Conservation (phyloP, 2,888 invertebrate species). For the Lepidocyrtinus sp. region DNA sequence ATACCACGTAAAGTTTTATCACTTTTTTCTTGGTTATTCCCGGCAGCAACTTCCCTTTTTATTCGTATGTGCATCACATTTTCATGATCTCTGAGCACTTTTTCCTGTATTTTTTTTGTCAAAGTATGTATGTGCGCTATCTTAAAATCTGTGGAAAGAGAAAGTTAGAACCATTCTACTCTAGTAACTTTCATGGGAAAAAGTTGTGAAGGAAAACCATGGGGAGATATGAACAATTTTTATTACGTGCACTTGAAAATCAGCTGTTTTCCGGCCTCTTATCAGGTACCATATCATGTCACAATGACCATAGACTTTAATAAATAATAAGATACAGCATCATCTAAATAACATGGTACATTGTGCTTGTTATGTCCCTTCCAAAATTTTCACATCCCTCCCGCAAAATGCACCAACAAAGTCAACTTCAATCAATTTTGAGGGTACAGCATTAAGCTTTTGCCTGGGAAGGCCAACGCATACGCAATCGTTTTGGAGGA, state of each 20-base stretch:
- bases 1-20: too few relatives aligned
- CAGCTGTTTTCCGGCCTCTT: constrained; percentile 26
- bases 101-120: too few relatives aligned
- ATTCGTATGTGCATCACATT: constrained; percentile 8
- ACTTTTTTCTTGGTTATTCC: too few relatives aligned
- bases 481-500: too few relatives aligned
- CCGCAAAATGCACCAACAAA: not conserved
- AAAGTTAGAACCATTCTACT: constrained; percentile 16
- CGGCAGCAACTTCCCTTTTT: too few relatives aligned
- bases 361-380: not conserved
- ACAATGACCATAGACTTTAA: constrained; percentile 51
- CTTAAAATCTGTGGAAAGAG: constrained; percentile 41
- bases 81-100: too few relatives aligned
- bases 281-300: constrained; percentile 42
- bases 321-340: constrained; percentile 48
- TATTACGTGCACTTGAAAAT: constrained; percentile 51
- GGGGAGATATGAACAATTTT: constrained; percentile 44
- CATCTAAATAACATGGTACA: constrained; percentile 20
- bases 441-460: not conserved
- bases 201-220: constrained; percentile 14
- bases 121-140: constrained; percentile 38
- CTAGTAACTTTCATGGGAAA: not conserved
- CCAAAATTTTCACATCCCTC: not conserved
- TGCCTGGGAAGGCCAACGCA: not conserved
- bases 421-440: not conserved